A percentile compares a stretch with the other conserved stretches of the same genome.
Evolutionary conservation across 2,888 invertebrate species (phyloP).

Genomic region (Heliconius ismenius): DNA sequence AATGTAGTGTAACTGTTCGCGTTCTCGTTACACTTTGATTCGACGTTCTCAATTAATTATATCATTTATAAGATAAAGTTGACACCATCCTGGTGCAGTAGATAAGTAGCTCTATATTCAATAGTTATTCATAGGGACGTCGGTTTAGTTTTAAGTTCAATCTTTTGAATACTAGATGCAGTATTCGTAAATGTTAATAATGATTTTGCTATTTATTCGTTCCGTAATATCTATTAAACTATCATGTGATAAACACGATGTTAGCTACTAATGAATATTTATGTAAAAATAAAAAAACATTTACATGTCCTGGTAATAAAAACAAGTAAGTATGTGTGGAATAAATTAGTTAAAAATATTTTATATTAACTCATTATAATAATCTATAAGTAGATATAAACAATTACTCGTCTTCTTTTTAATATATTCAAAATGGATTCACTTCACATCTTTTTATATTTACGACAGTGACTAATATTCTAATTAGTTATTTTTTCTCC

Average conservation of each 20-base stretch:
- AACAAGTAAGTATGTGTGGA: not conserved
- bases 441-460: conserved; percentile 2
- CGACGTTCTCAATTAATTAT: conserved; percentile 14
- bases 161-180: not conserved
- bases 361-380: not conserved
- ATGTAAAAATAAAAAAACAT: not conserved
- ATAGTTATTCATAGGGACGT: not conserved
- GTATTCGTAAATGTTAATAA: not conserved
- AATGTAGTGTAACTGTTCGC: conserved; percentile 58
- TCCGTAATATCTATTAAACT: not conserved
- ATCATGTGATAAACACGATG: not conserved
- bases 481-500: not conserved
- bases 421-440: conserved; percentile 1
- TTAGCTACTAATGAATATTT: conserved; percentile 11
- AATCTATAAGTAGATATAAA: not conserved
- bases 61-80: conserved; percentile 4
- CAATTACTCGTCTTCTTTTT: not conserved
- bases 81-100: not conserved
- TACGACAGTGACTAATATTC: not conserved
- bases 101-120: not conserved
- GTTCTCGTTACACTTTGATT: conserved; percentile 64
- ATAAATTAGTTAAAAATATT: not conserved
- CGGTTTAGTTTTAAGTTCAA: too few species aligned
- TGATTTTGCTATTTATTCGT: not conserved
- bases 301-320: not conserved